Conservation (phyloP, 2,797 vertebrate genomes). For the Delichon dasypus region DNA sequence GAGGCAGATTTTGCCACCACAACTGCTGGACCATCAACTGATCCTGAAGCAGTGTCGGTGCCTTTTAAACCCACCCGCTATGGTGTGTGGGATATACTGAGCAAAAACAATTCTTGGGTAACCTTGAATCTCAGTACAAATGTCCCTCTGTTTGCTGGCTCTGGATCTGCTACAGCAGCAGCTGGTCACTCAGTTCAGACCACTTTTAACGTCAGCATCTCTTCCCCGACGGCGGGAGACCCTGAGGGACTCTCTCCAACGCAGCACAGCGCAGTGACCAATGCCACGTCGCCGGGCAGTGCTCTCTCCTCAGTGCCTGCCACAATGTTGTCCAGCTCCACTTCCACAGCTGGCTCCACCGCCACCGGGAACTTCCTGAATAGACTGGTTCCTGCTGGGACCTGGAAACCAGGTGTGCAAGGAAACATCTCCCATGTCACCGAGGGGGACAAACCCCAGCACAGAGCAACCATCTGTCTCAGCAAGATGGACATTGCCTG, state of each 20-base stretch:
- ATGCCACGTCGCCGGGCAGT: slow-evolving; percentile 32
- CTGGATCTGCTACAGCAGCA: slow-evolving; percentile 52
- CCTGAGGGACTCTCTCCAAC: slow-evolving; percentile 51
- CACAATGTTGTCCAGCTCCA: slow-evolving; percentile 62
- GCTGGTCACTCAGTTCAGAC: slow-evolving; percentile 52
- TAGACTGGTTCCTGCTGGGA: slow-evolving; percentile 86
- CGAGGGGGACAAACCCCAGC: slow-evolving; percentile 78
- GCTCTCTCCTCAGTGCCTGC: slow-evolving; percentile 40
- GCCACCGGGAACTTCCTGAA: slow-evolving; percentile 89
- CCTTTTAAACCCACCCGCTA: slow-evolving; percentile 74
- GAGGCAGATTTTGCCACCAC: slow-evolving; percentile 35
- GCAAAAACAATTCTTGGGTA: slow-evolving; percentile 73
- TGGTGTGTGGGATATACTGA: slow-evolving; percentile 63
- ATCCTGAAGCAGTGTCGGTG: slow-evolving; percentile 70
- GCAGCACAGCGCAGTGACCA: neutral
- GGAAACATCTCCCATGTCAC: slow-evolving; percentile 88
- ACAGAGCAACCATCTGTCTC: slow-evolving; percentile 89
- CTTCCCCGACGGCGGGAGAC: slow-evolving; percentile 52
- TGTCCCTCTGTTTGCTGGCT: slow-evolving; percentile 66
- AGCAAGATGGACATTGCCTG: slow-evolving; percentile 96
- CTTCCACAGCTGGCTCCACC: slow-evolving; percentile 80
- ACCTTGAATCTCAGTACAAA: slow-evolving; percentile 66
- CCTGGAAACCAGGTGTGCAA: slow-evolving; percentile 80
- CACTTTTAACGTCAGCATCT: slow-evolving; percentile 57
- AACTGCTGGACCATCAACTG: slow-evolving; percentile 49